Conservation (phyloP, 1,140 invertebrate species). For the Tetramorium alpestre region DNA sequence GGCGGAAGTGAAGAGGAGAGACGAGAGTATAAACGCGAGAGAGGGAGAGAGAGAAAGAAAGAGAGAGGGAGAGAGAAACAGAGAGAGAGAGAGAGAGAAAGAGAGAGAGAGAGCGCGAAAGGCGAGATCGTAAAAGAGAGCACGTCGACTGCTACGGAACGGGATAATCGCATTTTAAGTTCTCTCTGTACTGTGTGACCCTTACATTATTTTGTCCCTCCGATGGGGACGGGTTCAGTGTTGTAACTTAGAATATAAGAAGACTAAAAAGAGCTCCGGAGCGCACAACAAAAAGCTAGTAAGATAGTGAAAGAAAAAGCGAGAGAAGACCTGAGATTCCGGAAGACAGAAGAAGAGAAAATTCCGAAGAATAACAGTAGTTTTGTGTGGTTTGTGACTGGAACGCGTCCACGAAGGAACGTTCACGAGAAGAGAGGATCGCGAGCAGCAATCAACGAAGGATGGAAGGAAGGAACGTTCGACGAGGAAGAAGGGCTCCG, state of each 20-base stretch:
- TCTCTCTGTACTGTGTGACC: constrained; percentile 78
- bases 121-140: constrained; percentile 55
- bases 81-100: background rate
- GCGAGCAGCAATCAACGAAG: background rate
- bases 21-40: background rate
- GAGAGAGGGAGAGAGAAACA: background rate
- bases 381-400: background rate
- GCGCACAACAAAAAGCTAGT: constrained; percentile 65
- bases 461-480: constrained; percentile 35
- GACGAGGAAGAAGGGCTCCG: constrained; percentile 37
- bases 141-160: constrained; percentile 60
- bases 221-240: constrained; percentile 83
- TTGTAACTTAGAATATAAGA: constrained; percentile 84
- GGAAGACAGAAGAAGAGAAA: constrained; percentile 29
- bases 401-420: constrained; percentile 6
- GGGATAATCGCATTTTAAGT: constrained; percentile 73
- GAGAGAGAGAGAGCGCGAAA: background rate
- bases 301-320: constrained; percentile 3
- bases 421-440: constrained; percentile 21
- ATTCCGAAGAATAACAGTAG: constrained; percentile 9
- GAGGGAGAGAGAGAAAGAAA: background rate
- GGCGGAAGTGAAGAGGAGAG: constrained; percentile 38
- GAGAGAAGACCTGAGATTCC: constrained; percentile 37
- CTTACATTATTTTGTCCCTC: constrained; percentile 84
- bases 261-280: constrained; percentile 75